phyloP scores from a whole-genome alignment of 23 tunicate species.

The Diplosoma virens region DNA sequence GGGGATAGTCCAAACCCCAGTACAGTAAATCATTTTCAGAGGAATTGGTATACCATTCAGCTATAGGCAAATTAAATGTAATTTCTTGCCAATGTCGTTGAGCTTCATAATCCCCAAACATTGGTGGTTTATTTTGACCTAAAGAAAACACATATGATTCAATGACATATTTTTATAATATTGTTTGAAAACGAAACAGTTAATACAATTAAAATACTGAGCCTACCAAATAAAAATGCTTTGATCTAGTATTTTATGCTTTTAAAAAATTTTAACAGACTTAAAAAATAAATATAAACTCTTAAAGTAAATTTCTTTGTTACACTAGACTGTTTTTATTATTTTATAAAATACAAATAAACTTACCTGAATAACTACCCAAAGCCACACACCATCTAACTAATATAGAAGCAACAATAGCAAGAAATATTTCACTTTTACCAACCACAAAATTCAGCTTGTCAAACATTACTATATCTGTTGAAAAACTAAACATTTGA shows the following conservation, averaged over 20 bases:
- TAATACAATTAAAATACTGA: too few relatives aligned
- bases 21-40: constrained; percentile 58
- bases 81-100: constrained; percentile 99
- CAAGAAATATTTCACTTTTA: not conserved
- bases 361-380: constrained; percentile 44
- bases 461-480: too few relatives aligned
- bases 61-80: constrained; percentile 56
- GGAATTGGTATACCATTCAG: constrained; percentile 84
- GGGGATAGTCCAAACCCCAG: constrained; percentile 98
- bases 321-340: not conserved
- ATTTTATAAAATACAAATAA: not conserved
- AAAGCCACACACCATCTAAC: constrained; percentile 43
- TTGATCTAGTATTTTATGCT: too few relatives aligned
- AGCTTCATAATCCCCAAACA: constrained; percentile 98
- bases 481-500: too few relatives aligned
- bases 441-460: not conserved
- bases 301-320: not conserved
- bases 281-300: too few relatives aligned
- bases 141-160: too few relatives aligned
- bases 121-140: constrained; percentile 79
- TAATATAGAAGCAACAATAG: constrained; percentile 21
- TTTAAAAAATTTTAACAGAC: not conserved
- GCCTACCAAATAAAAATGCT: too few relatives aligned
- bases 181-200: too few relatives aligned
- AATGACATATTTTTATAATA: too few relatives aligned